phyloP scores from a whole-genome alignment of 2,888 invertebrate species.

The Lithophane ornitopus region DNA sequence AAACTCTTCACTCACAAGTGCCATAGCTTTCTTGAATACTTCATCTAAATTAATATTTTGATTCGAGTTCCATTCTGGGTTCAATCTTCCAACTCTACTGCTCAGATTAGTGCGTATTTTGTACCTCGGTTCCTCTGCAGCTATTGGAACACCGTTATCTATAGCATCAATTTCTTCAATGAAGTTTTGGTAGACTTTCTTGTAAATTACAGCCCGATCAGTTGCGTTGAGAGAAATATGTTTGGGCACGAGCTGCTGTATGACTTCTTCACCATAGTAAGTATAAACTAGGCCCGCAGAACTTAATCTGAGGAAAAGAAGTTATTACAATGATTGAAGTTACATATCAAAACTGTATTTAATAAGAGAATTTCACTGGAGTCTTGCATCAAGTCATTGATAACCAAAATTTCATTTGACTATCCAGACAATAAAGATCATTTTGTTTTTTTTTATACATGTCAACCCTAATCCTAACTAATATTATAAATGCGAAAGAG shows the following conservation, averaged over 20 bases:
- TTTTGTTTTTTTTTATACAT: not conserved
- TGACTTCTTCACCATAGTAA: slow-evolving; percentile 96
- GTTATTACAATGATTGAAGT: not conserved
- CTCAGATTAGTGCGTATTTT: slow-evolving; percentile 95
- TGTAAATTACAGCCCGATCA: slow-evolving; percentile 91
- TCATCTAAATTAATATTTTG: slow-evolving; percentile 89
- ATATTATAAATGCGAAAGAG: too few species aligned
- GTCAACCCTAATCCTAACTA: too few species aligned
- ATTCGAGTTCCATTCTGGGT: slow-evolving; percentile 95
- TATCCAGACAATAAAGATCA: not conserved
- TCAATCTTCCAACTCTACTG: slow-evolving; percentile 93
- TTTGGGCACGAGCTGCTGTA: slow-evolving; percentile 90
- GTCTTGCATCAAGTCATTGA: not conserved
- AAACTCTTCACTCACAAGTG: slow-evolving; percentile 95
- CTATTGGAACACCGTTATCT: slow-evolving; percentile 98
- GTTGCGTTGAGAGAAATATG: slow-evolving; percentile 82
- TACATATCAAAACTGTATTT: not conserved
- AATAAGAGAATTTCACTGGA: not conserved
- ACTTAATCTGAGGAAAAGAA: slow-evolving; percentile 93
- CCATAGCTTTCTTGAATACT: slow-evolving; percentile 95
- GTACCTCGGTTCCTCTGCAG: slow-evolving; percentile 93
- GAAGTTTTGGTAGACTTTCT: slow-evolving; percentile 95
- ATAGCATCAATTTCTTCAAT: slow-evolving; percentile 98
- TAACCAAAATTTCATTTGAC: not conserved
- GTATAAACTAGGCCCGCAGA: slow-evolving; percentile 98